Evolutionary conservation across 2,797 vertebrate genomes (phyloP), one percentile per base, ranked within the genome.

Genomic region (Schizopygopsis pylzovi): DNA sequence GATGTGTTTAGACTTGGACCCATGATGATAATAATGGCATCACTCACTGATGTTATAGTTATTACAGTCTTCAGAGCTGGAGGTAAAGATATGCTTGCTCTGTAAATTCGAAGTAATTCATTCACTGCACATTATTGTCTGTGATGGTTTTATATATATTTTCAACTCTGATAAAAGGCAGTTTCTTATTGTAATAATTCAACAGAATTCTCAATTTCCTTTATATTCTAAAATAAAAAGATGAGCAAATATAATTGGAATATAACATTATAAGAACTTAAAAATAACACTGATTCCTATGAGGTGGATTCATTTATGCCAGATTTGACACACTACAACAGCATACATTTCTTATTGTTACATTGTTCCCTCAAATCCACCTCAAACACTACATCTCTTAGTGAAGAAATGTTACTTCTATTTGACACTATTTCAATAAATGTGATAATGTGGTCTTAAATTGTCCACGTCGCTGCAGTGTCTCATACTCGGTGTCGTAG

Each of bases 1-100:
- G 39, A 63, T 16, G 9, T n/a, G 12, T 43, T 82, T 84, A 65
- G 49, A 56, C 25, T 70, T 85, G 37, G 73, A 68, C 33, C n/a
- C 9, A n/a, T 39, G 15, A 39, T 54, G 18, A 54, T 73, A 10
- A 73, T 33, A 5, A 59, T n/a, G 37, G 54, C 22, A 77, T 41
- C 37, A 43, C 16, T 84, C 45, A 20, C 8, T 83, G 43, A 39
- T 61, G 67, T 43, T 71, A 43, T n/a, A 71, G n/a, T 71, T 41
- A 45, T 59, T 72, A 81, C 15, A 73, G 16, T 83, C 54, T 20
- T 65, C 9, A 28, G 15, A 28, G 39, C 77, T 63, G 15, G 9
- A 11, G 12, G 63, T n/a, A 63, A 75, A 10, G 12, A 15, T 43
- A 43, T 72, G 6, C 2, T 10, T 82, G 16, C 20, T 33, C 41